Base-by-base conservation (phyloP, 2,113 vertebrate genomes). In the Motacilla tschutschensis region DNA sequence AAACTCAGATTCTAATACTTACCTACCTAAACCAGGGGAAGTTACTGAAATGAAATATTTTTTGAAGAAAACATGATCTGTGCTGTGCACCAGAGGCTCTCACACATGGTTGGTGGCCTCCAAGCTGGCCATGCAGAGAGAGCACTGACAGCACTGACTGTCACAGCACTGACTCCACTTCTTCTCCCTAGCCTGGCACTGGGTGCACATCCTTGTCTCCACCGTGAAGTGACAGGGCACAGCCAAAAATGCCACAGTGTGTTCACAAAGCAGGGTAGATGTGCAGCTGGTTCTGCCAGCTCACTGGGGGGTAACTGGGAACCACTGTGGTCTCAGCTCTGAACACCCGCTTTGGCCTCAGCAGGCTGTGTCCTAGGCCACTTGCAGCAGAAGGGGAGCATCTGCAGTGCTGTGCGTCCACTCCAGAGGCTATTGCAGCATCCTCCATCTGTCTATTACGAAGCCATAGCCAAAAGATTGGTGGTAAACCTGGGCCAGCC, bases 361-460 rank as follows among this genome's bases (percentile, higher is more conserved):
- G 19, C 54, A 79, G n/a, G 31, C 20, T 35, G 33, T 44, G 48
- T 28, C 46, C 38, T 18, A 12, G 0, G 0, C 18, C 66, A 46
- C 58, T 41, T 41, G 48, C 59, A 84, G 20, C 10, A 31, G 50
- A 48, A 78, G 25, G 20, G 35, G 41, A 65, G 43, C 5, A 13
- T 15, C 59, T 76, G 36, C 36, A 62, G 29, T 1, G 29, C 26
- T 58, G 28, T 25, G 33, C 15, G 35, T n/a, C 53, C 33, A 25
- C 48, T 63, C 48, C 12, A 71, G 58, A 62, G 47, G 50, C 26
- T 38, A 6, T 31, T 76, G 35, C 78, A 79, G 62, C 46, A 75
- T 14, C 46, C 11, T 43, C 50, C n/a, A 1, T 5, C 12, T 65
- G 43, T 12, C 54, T 24, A 2, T 9, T 12, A 22, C 0, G 1